A percentile compares a stretch with the other conserved stretches of the same genome.
These are phyloP conservation scores for Cerastoderma edule DNA, from an alignment of 2,888 invertebrate species.

Conservation along the genomic window DNA sequence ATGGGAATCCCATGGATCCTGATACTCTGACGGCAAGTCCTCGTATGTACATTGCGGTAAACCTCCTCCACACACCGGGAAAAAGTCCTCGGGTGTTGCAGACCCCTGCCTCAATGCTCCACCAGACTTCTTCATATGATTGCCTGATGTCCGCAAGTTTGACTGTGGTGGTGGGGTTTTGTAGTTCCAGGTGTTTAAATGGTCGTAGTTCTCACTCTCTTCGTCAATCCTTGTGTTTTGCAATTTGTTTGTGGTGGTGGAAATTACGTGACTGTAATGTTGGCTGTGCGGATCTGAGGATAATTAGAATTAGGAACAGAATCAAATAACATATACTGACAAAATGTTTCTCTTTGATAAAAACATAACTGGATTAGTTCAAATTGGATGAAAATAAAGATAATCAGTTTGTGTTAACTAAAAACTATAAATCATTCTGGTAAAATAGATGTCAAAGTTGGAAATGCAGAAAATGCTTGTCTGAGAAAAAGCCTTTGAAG, in stretches of 20 bases:
- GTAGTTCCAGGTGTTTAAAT: constrained; percentile 26
- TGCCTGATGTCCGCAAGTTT: neutral
- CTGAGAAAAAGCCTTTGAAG: too few species aligned
- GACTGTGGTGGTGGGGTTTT: neutral
- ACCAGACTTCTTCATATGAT: neutral
- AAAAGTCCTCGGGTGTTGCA: constrained; percentile 17
- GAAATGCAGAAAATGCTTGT: too few species aligned
- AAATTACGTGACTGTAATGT: constrained; percentile 31
- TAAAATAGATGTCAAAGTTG: too few species aligned
- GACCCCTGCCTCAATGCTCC: constrained; percentile 6
- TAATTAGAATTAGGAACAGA: too few species aligned
- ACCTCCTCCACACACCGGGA: neutral
- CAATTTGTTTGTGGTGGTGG: neutral
- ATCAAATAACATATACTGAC: too few species aligned
- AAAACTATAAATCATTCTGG: too few species aligned
- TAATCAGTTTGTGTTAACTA: too few species aligned
- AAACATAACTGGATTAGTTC: too few species aligned
- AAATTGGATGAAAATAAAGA: too few species aligned
- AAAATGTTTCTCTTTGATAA: too few species aligned
- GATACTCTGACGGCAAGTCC: constrained; percentile 59
- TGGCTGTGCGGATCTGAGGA: constrained; percentile 21
- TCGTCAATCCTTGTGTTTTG: constrained; percentile 7
- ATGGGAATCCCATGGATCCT: constrained; percentile 75
- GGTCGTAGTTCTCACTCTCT: constrained; percentile 27
- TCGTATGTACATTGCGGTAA: constrained; percentile 5